Percentiles rank a stretch among this genome's conserved stretches.
Evolutionary conservation across 2,113 vertebrate species (phyloP).

Genomic region (Eretmochelys imbricata): DNA sequence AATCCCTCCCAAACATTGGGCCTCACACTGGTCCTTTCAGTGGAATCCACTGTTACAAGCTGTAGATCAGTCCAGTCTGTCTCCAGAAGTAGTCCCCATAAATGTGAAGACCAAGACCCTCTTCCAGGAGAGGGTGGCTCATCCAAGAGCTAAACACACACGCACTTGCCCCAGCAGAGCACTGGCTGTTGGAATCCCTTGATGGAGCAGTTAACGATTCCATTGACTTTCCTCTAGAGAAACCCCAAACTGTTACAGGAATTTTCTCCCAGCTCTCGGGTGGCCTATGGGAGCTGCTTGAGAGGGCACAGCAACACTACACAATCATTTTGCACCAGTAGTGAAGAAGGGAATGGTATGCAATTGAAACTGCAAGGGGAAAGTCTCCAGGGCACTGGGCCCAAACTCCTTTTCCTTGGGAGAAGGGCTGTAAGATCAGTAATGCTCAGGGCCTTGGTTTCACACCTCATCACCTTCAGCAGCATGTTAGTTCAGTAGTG

Average conservation of each 20-base stretch:
- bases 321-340: too few relatives aligned
- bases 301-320: not conserved
- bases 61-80: not conserved
- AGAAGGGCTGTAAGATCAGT: not conserved
- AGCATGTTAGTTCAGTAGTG: not conserved
- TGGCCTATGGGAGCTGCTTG: not conserved
- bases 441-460: not conserved
- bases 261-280: not conserved
- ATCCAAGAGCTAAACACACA: not conserved
- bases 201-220: not conserved
- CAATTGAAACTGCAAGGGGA: not conserved
- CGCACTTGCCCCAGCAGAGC: not conserved
- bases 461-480: not conserved
- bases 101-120: not conserved
- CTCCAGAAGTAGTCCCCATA: not conserved
- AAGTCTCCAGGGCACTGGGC: not conserved
- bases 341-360: not conserved
- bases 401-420: not conserved
- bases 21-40: not conserved
- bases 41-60: not conserved
- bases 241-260: not conserved
- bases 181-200: not conserved
- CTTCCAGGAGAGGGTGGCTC: not conserved
- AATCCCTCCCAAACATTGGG: not conserved
- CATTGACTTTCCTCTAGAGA: not conserved